A percentile compares a stretch with the other conserved stretches of the same genome.
These are phyloP conservation scores for Tylochromis polylepis DNA, from an alignment of 2,113 vertebrate genomes.

Conservation along the genomic window DNA sequence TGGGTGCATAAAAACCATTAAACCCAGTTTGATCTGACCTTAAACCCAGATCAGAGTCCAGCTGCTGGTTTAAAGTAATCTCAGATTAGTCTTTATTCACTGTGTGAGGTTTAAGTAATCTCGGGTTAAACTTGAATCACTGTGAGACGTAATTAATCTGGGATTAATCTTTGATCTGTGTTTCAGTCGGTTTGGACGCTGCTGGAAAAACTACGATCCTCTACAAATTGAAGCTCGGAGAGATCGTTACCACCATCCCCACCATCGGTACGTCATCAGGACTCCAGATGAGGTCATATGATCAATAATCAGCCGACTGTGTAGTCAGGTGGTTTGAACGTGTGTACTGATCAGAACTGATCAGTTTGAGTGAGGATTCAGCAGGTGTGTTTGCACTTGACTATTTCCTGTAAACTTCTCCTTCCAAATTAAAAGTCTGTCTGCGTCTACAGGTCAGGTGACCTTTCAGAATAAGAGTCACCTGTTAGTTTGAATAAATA, in stretches of 20 bases:
- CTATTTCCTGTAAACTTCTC: neutral
- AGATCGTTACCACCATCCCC: constrained; percentile 93
- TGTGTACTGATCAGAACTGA: neutral
- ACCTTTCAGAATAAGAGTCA: neutral
- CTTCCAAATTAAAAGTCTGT: neutral
- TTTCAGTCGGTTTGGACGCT: constrained; percentile 87
- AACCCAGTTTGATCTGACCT: neutral
- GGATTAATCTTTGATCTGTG: neutral
- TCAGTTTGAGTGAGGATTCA: neutral
- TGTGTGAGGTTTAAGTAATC: neutral
- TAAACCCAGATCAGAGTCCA: neutral
- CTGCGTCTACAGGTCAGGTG: neutral
- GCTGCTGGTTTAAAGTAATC: neutral
- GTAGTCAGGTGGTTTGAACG: neutral
- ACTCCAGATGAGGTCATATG: neutral
- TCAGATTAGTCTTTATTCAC: neutral
- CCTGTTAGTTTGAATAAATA: neutral
- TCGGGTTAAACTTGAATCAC: neutral
- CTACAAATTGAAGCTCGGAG: constrained; percentile 91
- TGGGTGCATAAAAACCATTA: neutral
- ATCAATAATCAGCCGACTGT: neutral
- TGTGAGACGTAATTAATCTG: neutral
- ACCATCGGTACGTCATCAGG: constrained; percentile 79
- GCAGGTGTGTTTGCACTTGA: neutral
- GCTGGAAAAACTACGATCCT: constrained; percentile 94